Percentiles rank a stretch among this genome's conserved stretches.
Evolutionary conservation across 2,888 invertebrate genomes (phyloP).

Genomic region (Miltochrista miniata): DNA sequence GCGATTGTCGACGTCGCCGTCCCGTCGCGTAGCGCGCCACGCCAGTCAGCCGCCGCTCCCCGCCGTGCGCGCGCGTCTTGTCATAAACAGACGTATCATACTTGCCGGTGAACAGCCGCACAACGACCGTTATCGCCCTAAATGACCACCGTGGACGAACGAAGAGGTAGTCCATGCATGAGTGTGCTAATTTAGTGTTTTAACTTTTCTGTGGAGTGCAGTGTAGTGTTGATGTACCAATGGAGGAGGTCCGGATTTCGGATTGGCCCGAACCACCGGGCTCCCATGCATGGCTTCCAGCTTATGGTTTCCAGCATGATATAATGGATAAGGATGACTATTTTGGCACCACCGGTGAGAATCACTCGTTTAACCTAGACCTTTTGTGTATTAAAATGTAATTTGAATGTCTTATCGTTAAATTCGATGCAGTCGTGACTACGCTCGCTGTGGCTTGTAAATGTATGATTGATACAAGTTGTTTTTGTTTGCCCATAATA

Average conservation of each 20-base stretch:
- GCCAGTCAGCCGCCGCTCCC: constrained; percentile 71
- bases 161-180: constrained; percentile 80
- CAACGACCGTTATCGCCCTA: constrained; percentile 78
- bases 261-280: constrained; percentile 88
- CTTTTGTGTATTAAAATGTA: constrained; percentile 37
- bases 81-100: constrained; percentile 25
- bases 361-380: constrained; percentile 43
- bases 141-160: constrained; percentile 79
- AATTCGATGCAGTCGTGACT: constrained; percentile 45
- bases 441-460: constrained; percentile 22
- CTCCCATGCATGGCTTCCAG: constrained; percentile 90
- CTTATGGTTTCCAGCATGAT: constrained; percentile 90
- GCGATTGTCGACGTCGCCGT: constrained; percentile 8
- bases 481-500: constrained; percentile 46
- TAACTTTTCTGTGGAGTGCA: constrained; percentile 72
- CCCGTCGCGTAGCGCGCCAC: constrained; percentile 16
- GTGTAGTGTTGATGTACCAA: constrained; percentile 77
- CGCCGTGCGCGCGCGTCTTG: constrained; percentile 65
- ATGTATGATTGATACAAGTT: constrained; percentile 32
- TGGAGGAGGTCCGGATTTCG: constrained; percentile 87
- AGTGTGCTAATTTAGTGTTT: constrained; percentile 68
- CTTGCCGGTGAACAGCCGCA: constrained; percentile 41
- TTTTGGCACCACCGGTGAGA: constrained; percentile 86
- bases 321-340: constrained; percentile 86
- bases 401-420: constrained; percentile 42